A percentile compares a stretch with the other conserved stretches of the same genome.
phyloP scores from a whole-genome alignment of 1,140 invertebrate genomes.

The Nylanderia fulva region DNA sequence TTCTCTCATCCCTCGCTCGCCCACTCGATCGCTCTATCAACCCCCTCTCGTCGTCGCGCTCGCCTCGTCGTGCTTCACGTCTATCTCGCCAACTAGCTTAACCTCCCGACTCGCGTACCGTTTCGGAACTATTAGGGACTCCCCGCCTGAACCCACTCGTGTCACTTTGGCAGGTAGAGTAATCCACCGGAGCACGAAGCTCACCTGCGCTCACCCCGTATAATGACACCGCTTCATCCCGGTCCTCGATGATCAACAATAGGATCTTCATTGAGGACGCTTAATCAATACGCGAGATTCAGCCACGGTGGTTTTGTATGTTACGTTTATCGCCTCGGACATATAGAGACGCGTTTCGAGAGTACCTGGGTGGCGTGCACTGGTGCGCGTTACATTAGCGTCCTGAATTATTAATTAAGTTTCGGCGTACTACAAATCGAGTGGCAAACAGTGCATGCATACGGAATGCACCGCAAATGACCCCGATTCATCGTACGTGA shows the following conservation, averaged over 20 bases:
- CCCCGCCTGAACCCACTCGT: slow-evolving; percentile 71
- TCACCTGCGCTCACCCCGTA: slow-evolving; percentile 72
- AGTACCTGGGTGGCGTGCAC: not conserved
- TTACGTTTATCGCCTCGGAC: not conserved
- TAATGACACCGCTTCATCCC: slow-evolving; percentile 35
- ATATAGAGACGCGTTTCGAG: slow-evolving; percentile 6
- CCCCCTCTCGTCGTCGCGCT: slow-evolving; percentile 12
- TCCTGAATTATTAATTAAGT: slow-evolving; percentile 72
- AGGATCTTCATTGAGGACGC: not conserved
- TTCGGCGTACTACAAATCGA: slow-evolving; percentile 71
- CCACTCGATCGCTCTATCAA: slow-evolving; percentile 67
- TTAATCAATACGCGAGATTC: slow-evolving; percentile 9
- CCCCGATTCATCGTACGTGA: slow-evolving; percentile 64
- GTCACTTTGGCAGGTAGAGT: slow-evolving; percentile 71
- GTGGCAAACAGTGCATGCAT: slow-evolving; percentile 62
- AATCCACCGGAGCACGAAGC: slow-evolving; percentile 64
- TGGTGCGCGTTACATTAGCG: slow-evolving; percentile 60
- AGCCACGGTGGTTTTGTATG: not conserved
- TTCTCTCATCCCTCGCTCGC: not conserved
- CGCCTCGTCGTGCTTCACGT: slow-evolving; percentile 38
- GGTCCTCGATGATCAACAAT: slow-evolving; percentile 25
- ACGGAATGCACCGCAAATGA: slow-evolving; percentile 68
- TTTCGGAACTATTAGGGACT: slow-evolving; percentile 79
- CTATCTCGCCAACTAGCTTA: slow-evolving; percentile 68
- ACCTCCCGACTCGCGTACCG: slow-evolving; percentile 73